A percentile compares a stretch with the other conserved stretches of the same genome.
Evolutionary conservation across 2,113 vertebrate genomes (phyloP).

Genomic region (Saguinus midas): DNA sequence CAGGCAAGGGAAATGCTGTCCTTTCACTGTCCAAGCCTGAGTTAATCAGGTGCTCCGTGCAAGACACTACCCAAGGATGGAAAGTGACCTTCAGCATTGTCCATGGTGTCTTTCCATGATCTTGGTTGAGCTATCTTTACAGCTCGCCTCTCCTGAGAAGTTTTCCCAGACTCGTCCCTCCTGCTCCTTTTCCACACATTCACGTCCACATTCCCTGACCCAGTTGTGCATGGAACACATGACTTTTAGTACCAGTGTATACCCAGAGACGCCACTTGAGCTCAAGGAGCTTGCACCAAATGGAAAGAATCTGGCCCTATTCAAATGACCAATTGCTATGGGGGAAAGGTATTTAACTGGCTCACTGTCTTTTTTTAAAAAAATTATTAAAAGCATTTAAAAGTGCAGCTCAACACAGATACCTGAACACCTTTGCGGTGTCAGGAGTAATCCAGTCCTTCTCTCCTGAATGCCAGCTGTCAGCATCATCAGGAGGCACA

Average conservation of each 20-base stretch:
- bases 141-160: neutral
- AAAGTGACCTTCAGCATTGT: neutral
- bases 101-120: neutral
- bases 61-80: neutral
- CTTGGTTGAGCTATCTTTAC: neutral
- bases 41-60: accelerated
- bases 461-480: neutral
- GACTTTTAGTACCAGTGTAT: accelerated
- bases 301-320: neutral
- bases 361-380: neutral
- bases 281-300: accelerated
- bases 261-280: accelerated
- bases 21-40: neutral
- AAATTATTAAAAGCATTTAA: neutral
- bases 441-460: neutral
- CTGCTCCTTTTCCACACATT: neutral
- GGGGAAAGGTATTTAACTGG: neutral
- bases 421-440: accelerated
- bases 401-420: neutral
- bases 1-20: neutral
- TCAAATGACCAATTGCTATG: neutral
- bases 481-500: neutral
- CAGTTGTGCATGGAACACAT: accelerated
- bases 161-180: neutral
- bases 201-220: neutral